These are phyloP conservation scores for Diploscapter pachys DNA, from an alignment of 1,140 invertebrate genomes.

Conservation along the genomic window DNA sequence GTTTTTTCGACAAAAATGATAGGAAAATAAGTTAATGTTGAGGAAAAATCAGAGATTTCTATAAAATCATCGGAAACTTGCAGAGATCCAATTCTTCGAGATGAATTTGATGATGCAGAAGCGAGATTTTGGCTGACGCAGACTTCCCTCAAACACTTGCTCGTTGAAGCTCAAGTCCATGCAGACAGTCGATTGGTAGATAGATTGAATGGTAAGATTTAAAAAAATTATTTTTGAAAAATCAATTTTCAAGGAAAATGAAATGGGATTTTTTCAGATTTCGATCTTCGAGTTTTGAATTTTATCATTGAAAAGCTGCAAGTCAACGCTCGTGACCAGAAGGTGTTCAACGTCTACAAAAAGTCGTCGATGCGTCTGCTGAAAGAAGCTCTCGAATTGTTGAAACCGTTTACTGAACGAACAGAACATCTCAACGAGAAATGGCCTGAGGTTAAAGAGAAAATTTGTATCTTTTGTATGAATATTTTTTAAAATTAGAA, in stretches of 20 bases:
- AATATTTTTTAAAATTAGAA: too few relatives aligned
- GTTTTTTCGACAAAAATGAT: too few relatives aligned
- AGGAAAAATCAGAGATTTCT: too few relatives aligned
- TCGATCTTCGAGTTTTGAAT: conserved; percentile 13
- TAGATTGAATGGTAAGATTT: not conserved
- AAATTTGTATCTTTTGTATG: too few relatives aligned
- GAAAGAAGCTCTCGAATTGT: conserved; percentile 68
- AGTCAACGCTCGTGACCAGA: conserved; percentile 73
- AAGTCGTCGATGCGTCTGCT: conserved; percentile 69
- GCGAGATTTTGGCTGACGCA: too few relatives aligned
- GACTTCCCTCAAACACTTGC: too few relatives aligned
- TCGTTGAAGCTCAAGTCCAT: too few relatives aligned
- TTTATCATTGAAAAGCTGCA: conserved; percentile 7
- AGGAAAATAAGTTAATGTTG: too few relatives aligned
- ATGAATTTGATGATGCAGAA: too few relatives aligned
- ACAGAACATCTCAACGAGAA: conserved; percentile 53
- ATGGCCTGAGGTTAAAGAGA: conserved; percentile 22
- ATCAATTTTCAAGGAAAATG: not conserved
- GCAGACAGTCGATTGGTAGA: conserved; percentile 1
- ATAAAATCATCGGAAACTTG: too few relatives aligned
- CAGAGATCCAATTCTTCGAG: too few relatives aligned
- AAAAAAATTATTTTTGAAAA: conserved; percentile 16
- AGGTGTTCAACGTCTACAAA: conserved; percentile 66
- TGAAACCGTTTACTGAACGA: conserved; percentile 83
- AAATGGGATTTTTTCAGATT: conserved; percentile 13